Base-by-base conservation (phyloP, 2,113 vertebrate species). In the Brienomyrus brachyistius region DNA sequence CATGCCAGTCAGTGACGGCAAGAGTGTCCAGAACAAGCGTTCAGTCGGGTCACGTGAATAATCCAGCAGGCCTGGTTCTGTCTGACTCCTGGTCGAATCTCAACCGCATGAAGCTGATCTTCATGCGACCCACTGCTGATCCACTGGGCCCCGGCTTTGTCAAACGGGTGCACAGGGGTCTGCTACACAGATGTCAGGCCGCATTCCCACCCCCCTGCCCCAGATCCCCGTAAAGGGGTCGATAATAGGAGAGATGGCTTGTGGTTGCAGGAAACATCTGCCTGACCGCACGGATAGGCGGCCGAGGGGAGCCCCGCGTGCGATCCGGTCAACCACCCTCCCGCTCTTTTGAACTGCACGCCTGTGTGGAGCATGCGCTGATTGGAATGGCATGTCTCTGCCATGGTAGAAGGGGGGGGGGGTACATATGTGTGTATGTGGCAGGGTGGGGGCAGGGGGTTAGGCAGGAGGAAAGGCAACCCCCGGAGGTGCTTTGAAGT, bases 331-430 rank as follows among this genome's bases (percentile, higher is more conserved):
- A 91, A 10, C n/a, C 62, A 27, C 62, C 62, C 93, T 92, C 92
- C 93, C 92, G 89, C 92, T 92, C 93, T 94, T 95, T 95, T 95
- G 94, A 95, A 95, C 95, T 94, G 86, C 92, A 91, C 91, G 92
- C 94, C 93, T 92, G 93, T 92, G 80, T 1, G 93, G 92, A 91
- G 92, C 74, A 93, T 91, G 92, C 91, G 91, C 94, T 94, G 94
- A 95, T 92, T 95, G 94, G 92, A 95, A 95, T 94, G 94, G 94
- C 94, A 95, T 95, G 95, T 94, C 91, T 92, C 92, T 91, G 94
- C 93, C 92, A 92, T 93, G 95, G 92, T 94, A 93, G 93, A 93
- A 0, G 45, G 82, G 83, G 21, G 23, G 5, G 3, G 83, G 21
- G 23, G 21, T 17, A 45, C 23, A 9, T 31, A 45, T 47, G 82